Base-by-base conservation (phyloP, 2,888 invertebrate species). In the Lacanobia wlatinum region DNA sequence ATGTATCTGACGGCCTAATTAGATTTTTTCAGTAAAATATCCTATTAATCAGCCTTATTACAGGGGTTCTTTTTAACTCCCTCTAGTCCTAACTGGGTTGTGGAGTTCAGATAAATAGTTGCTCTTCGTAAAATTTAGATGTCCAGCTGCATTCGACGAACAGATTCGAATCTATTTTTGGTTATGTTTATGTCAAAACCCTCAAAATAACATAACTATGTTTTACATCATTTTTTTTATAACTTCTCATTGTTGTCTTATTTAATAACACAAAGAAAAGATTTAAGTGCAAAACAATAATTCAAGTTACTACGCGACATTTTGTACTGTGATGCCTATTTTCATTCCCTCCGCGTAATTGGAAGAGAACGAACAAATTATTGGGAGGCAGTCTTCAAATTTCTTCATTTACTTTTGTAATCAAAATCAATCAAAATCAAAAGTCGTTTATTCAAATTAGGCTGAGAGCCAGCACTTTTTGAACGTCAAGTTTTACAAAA, bases 401-500 rank as follows among this genome's bases (percentile, higher is more conserved):
- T 91, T 89, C 90, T 90, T 91, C 88, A 92, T 91, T 92, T 89
- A 89, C 87, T 91, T 90, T 89, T 88, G 90, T 90, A 91, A n/a
- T n/a, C n/a, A n/a, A n/a, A n/a, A n/a, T n/a, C n/a, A n/a, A n/a
- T n/a, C n/a, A n/a, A n/a, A n/a, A n/a, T n/a, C n/a, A n/a, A n/a
- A n/a, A n/a, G n/a, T n/a, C n/a, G n/a, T n/a, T n/a, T n/a, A n/a
- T n/a, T n/a, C n/a, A n/a, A n/a, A n/a, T n/a, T n/a, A n/a, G n/a
- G n/a, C n/a, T n/a, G n/a, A n/a, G n/a, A n/a, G n/a, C n/a, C n/a
- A n/a, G n/a, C n/a, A n/a, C n/a, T n/a, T n/a, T n/a, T n/a, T n/a
- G n/a, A n/a, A n/a, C n/a, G n/a, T n/a, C n/a, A n/a, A n/a, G n/a
- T n/a, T n/a, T n/a, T n/a, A n/a, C n/a, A n/a, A n/a, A n/a, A n/a